Evolutionary conservation across 2,888 invertebrate genomes (phyloP), one percentile per base, ranked within the genome.

Genomic region (Xestia rhomboidea): DNA sequence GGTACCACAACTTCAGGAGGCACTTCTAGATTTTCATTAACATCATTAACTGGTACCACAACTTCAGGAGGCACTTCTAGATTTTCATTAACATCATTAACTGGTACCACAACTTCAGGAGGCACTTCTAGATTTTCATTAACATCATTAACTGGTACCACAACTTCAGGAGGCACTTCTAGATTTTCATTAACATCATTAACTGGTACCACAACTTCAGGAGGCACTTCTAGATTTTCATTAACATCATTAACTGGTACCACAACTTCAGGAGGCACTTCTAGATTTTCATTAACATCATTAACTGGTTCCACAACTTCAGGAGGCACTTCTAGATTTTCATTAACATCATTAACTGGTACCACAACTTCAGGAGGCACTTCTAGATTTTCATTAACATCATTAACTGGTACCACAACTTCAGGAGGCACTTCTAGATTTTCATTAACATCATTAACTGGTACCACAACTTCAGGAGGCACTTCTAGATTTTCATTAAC

Each of bases 181-280:
- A 41, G 54, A 57, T 18, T 69, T 69, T n/a, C n/a, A n/a, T n/a
- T n/a, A n/a, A n/a, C n/a, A n/a, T 44, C 70, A 49, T 41, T 0
- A 51, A 73, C 72, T 73, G 70, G 15, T 70, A 51, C 70, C 15
- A 24, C 51, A 73, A 51, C 30, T 54, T 38, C 27, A 57, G 69
- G n/a, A n/a, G 5, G 57, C 41, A 69, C 69, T 69, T 69, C 69
- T 7, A 41, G 41, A 41, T 10, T 69, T 69, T 44, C 70, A 49
- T 51, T 0, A 51, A 73, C 72, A n/a, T n/a, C n/a, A n/a, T n/a
- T n/a, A n/a, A n/a, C n/a, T 73, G 70, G 15, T 70, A 51, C 70
- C 18, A 24, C 70, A 73, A 38, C 38, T 49, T 69, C 72, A 72
- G n/a, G 72, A 49, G 72, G 51, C 72, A 72, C 70, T n/a, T n/a